Percentiles rank a stretch among this genome's conserved stretches.
phyloP scores from a whole-genome alignment of 1,140 invertebrate genomes.

The Pseudomyrmex cubaensis region DNA sequence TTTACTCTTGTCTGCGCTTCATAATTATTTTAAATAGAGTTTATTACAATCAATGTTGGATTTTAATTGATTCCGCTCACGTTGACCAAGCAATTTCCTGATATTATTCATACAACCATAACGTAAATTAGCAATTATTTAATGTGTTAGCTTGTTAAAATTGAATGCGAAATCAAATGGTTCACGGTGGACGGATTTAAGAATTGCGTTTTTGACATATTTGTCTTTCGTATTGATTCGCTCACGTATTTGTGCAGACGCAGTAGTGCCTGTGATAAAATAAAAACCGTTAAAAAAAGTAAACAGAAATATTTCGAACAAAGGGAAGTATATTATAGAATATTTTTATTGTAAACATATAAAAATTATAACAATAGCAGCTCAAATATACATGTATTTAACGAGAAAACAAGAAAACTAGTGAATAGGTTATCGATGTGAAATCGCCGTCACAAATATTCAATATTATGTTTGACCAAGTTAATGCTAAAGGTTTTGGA shows the following conservation, averaged over 20 bases:
- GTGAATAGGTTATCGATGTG: background rate
- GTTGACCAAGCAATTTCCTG: background rate
- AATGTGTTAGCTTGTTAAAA: conserved; percentile 34
- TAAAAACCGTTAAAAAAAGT: conserved; percentile 1
- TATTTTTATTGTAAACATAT: background rate
- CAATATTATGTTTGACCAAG: background rate
- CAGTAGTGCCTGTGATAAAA: background rate
- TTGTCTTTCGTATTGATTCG: conserved; percentile 18
- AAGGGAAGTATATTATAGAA: background rate
- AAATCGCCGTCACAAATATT: background rate
- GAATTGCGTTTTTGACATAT: conserved; percentile 17
- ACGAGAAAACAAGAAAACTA: background rate
- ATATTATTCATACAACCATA: conserved; percentile 28
- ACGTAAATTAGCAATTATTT: conserved; percentile 45
- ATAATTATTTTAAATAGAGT: conserved; percentile 41
- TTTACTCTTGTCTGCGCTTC: background rate
- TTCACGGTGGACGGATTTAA: background rate
- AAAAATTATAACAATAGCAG: conserved; percentile 14
- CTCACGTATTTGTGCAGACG: background rate
- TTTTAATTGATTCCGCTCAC: conserved; percentile 41
- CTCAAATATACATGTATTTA: background rate
- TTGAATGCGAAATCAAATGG: conserved; percentile 6
- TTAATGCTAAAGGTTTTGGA: background rate
- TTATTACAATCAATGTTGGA: conserved; percentile 48
- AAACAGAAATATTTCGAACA: conserved; percentile 19